Evolutionary conservation across 2,888 invertebrate genomes (phyloP).

Genomic region (Ennomos fuscantarius): DNA sequence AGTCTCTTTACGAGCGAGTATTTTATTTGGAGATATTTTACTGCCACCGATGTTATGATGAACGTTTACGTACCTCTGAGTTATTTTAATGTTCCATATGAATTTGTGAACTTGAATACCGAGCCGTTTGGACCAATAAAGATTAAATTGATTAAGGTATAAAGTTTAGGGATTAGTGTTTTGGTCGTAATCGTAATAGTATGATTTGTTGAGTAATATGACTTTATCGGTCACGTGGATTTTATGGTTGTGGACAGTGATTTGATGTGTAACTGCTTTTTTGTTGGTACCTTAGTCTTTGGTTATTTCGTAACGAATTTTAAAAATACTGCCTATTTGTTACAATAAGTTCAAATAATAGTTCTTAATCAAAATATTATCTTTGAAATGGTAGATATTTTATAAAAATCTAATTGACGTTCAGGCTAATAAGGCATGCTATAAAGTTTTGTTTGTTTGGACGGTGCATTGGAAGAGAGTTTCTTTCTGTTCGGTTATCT

Average conservation of each 20-base stretch:
- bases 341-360: too few relatives aligned
- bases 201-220: slow-evolving; percentile 35
- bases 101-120: slow-evolving; percentile 63
- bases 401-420: too few relatives aligned
- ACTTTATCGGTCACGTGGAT: slow-evolving; percentile 32
- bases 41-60: slow-evolving; percentile 79
- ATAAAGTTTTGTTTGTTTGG: too few relatives aligned
- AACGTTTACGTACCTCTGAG: slow-evolving; percentile 69
- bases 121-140: slow-evolving; percentile 61
- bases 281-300: not conserved
- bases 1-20: slow-evolving; percentile 78
- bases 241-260: slow-evolving; percentile 17
- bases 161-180: slow-evolving; percentile 44
- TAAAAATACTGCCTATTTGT: not conserved
- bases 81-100: slow-evolving; percentile 73
- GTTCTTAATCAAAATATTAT: too few relatives aligned
- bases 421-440: too few relatives aligned
- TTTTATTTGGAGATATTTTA: slow-evolving; percentile 81
- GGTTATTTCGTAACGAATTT: not conserved
- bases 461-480: too few relatives aligned
- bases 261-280: slow-evolving; percentile 12
- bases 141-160: slow-evolving; percentile 66
- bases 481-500: too few relatives aligned
- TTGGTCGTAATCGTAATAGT: slow-evolving; percentile 32
- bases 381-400: too few relatives aligned